Evolutionary conservation across 2,888 invertebrate genomes (phyloP), one percentile per base, ranked within the genome.

Genomic region (Schizaphis graminum): DNA sequence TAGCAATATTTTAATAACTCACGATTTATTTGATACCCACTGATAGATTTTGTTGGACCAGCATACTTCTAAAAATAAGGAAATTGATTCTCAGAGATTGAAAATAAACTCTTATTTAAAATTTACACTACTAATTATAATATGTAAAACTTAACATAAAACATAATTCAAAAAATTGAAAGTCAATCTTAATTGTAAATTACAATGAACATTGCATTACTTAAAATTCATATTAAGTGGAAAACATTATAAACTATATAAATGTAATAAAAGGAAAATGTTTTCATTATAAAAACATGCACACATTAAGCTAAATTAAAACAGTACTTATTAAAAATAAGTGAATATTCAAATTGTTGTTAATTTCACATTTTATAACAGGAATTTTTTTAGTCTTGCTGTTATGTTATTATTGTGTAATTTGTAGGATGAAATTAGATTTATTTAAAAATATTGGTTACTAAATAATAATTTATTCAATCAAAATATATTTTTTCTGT

Each of bases 11-110:
- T 41, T 24, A 67, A 53, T 13, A 77, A 88, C 28, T 88, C 41
- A 11, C 10, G 21, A 77, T 35, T 88, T 89, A 88, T 93, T 89
- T 93, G 88, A 93, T 44, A 77, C 77, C 56, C n/a, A n/a, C 28
- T 44, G 53, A 93, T 44, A n/a, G 21, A 41, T 77, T 93, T 0
- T 89, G 53, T 8, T 56, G 3, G 24, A 89, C 24, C 77, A 77
- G 77, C 41, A 89, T 77, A 93, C 53, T 93, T 93, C 92, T 93
- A 89, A 93, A 93, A 93, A 88, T 93, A 67, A 93, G 24, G 92
- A 89, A 56, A 88, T 88, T 26, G 35, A 61, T 61, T 87, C 26
- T 41, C 47, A 49, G 47, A 86, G 24, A 85, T 44, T n/a, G 56
- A 85, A 91, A 85, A 10, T 90, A 67, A 61, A 88, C 10, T 44